Evolutionary conservation across 1,140 invertebrate species (phyloP).

Genomic region (Cydia splendana): DNA sequence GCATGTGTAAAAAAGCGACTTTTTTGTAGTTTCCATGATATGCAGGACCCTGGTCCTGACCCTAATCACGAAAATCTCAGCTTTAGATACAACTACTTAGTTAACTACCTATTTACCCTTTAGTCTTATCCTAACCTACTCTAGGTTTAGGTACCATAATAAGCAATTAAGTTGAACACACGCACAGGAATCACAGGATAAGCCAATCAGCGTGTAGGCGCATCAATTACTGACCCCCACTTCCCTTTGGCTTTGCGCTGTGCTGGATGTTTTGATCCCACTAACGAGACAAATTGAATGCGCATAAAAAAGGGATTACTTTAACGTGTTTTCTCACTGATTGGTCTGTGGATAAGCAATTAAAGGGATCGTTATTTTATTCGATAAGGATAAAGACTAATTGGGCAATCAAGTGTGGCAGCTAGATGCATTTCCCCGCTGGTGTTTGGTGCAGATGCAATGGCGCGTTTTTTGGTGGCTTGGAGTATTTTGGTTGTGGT

Average conservation of each 20-base stretch:
- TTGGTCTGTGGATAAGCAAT: constrained; percentile 12
- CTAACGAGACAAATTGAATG: constrained; percentile 27
- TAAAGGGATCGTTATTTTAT: constrained; percentile 17
- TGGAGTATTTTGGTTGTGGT: background rate
- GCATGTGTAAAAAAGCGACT: too few species aligned
- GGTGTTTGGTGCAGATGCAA: background rate
- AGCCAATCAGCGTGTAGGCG: background rate
- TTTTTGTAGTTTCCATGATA: too few species aligned
- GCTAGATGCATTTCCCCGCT: background rate
- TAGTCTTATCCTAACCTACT: too few species aligned
- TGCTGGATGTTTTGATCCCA: background rate
- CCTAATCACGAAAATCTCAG: too few species aligned
- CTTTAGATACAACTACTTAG: too few species aligned
- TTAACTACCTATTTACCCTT: too few species aligned
- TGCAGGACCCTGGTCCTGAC: too few species aligned
- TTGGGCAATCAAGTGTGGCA: constrained; percentile 4
- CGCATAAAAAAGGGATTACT: constrained; percentile 11
- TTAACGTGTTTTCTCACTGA: constrained; percentile 6
- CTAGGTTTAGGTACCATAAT: too few species aligned
- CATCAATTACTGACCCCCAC: background rate
- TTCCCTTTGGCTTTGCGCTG: background rate
- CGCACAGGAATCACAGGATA: background rate
- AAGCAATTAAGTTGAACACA: background rate
- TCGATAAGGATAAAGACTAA: constrained; percentile 5
- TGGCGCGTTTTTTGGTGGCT: background rate